Base-by-base conservation (phyloP, 2,113 vertebrate genomes). In the Trinectes maculatus region DNA sequence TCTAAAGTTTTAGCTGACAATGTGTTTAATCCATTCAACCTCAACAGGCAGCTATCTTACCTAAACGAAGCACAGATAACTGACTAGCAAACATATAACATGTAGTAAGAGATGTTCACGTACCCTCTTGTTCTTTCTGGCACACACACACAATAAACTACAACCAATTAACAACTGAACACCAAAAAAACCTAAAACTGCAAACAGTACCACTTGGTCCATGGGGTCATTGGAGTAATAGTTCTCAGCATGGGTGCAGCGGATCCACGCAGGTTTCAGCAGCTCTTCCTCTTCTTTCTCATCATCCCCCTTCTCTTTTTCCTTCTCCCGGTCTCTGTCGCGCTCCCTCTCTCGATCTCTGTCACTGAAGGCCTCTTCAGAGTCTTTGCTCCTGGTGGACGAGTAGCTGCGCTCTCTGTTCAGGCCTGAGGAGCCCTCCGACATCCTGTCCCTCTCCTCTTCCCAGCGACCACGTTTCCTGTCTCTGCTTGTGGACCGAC, bases 181-280 rank as follows among this genome's bases (percentile, higher is more conserved):
- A n/a, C 1, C 12, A 1, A 1, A n/a, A 8, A 4, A 2, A 18
- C 16, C 5, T 7, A 10, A 6, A n/a, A 56, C 28, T 9, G 31
- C 12, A 6, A 10, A 31, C 42, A 13, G 57, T 91, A 99, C 98
- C 95, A 98, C 96, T 94, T 99, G 98, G 90, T 99, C 98, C 97
- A 99, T 99, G 57, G 97, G 98, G 77, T 99, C 98, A 3, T 92
- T 98, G 61, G 97, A 98, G 87, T 96, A 99, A 91, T 95, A 98
- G 89, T 86, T 98, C 85, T 99, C 98, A 0, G 96, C 95, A 34
- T 99, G 96, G 11, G 97, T 99, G 67, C 97, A 99, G 21, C 97
- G 96, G 86, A 98, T 95, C 97, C 97, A 99, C 48, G 96, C 96
- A 0, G 97, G 95, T 59, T 98, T 98, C 42, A 98, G 92, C 31